Base-by-base conservation (phyloP, 2,888 invertebrate species). In the Geotrupes spiniger region DNA sequence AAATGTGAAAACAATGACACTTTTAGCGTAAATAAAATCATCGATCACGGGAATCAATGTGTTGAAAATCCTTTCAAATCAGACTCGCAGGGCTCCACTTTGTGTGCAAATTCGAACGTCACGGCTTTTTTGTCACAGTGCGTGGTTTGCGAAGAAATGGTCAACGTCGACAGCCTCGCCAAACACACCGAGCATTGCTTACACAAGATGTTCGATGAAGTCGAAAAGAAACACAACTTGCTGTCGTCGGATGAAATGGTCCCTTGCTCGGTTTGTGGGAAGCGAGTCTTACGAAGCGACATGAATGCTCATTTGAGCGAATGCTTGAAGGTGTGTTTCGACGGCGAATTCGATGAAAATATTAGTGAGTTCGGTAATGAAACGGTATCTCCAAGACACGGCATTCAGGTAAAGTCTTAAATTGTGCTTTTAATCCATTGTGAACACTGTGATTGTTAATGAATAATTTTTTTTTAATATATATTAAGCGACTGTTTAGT, bases 181-280 rank as follows among this genome's bases (percentile, higher is more conserved):
- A 60, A 48, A 45, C 80, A 80, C 63, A 63, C 79, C 27, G 79
- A 80, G 31, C 72, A 75, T 46, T 82, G 81, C 55, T 58, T 78
- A 14, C 64, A 71, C 1, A 74, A 76, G 57, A 69, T 76, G 42
- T 74, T 74, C 48, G 74, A 78, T 53, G 71, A 71, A 29, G 71
- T 77, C 31, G 71, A 76, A 53, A 73, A 75, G 17, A 43, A 51
- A 36, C 53, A 52, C 10, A 42, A 44, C 36, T 41, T 45, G 31
- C 36, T 51, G 37, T 41, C 4, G 4, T 25, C n/a, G 4, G 27
- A 36, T 9, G 56, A 54, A 12, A 28, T 69, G 68, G 58, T 65
- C 10, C 52, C 61, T 4, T 77, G 77, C 60, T 67, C 76, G 11
- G 70, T 73, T 27, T 78, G 78, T 56, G 64, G 65, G 36, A 69